Percentiles rank a stretch among this genome's conserved stretches.
phyloP scores from a whole-genome alignment of 2,113 vertebrate species.

The Sphaerodactylus townsendi region DNA sequence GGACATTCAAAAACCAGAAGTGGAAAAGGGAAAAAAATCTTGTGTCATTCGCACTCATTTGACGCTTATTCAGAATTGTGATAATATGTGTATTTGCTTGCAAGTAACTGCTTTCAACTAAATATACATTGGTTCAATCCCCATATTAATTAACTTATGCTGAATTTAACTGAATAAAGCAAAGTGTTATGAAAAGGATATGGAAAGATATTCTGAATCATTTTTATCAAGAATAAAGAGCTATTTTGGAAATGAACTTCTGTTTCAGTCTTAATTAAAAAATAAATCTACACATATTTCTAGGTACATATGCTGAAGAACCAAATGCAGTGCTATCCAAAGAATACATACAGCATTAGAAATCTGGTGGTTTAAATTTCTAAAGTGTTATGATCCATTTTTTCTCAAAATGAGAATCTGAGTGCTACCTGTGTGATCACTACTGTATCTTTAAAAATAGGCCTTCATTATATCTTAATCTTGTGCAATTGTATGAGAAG shows the following conservation, averaged over 20 bases:
- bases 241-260: conserved; percentile 47
- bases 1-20: too few species aligned
- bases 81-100: too few species aligned
- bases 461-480: neutral
- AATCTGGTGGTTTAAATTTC: neutral
- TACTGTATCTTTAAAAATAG: neutral
- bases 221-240: conserved; percentile 51
- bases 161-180: conserved; percentile 65
- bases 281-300: neutral
- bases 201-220: conserved; percentile 43
- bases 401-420: neutral
- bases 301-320: neutral
- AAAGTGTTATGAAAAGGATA: conserved; percentile 45
- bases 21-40: too few species aligned
- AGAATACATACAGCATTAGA: neutral
- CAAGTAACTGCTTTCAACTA: too few species aligned
- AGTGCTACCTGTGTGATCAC: neutral
- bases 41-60: neutral
- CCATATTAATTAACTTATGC: conserved; percentile 46
- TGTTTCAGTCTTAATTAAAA: conserved; percentile 41
- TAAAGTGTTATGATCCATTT: neutral
- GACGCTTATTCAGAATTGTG: neutral
- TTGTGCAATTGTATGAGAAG: neutral
- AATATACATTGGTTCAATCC: too few species aligned
- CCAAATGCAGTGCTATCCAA: neutral